Base-by-base conservation (phyloP, 1,140 invertebrate genomes). In the Drosophila obscura region DNA sequence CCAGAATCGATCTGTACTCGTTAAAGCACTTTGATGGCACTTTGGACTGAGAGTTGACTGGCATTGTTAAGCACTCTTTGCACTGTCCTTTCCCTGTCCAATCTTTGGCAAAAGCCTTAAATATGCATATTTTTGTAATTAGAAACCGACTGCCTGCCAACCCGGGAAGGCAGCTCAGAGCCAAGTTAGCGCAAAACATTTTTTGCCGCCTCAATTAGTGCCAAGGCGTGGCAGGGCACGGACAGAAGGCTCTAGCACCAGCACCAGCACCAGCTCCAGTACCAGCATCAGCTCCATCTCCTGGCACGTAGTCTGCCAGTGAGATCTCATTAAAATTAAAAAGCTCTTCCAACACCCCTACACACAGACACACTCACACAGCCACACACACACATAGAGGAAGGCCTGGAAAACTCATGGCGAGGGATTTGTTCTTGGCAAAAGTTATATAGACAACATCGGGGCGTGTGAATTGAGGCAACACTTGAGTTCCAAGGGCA, bases 291-390 rank as follows among this genome's bases (percentile, higher is more conserved):
- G 55, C 50, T 39, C 41, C 52, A 62, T 52, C 51, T 52, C 59
- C 4, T 31, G 78, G 58, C 82, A 85, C 82, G 74, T 88, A 76
- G 82, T 62, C 75, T 79, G 71, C 57, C 82, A 82, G 74, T 82
- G 83, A 85, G 82, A 85, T 85, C 82, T 85, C 82, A 85, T 85
- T 85, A 85, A 85, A 85, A 85, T 85, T 85, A 85, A 85, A 85
- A 85, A 85, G 82, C 83, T 78, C 74, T 46, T 39, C 77, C 72
- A 75, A 62, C 58, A 63, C 60, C 58, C 59, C 53, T 58, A 55
- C 31, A 19, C 35, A 51, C 16, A 57, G 41, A 58, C 13, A 26
- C 35, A 9, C 9, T 28, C 8, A 53, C 15, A 53, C 15, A 50
- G 45, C 44, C 31, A 39, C n/a, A 64, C 19, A 63, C 26, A 22